These are phyloP conservation scores for Terebella lapidaria DNA, from an alignment of 2,888 invertebrate genomes.

Conservation along the genomic window DNA sequence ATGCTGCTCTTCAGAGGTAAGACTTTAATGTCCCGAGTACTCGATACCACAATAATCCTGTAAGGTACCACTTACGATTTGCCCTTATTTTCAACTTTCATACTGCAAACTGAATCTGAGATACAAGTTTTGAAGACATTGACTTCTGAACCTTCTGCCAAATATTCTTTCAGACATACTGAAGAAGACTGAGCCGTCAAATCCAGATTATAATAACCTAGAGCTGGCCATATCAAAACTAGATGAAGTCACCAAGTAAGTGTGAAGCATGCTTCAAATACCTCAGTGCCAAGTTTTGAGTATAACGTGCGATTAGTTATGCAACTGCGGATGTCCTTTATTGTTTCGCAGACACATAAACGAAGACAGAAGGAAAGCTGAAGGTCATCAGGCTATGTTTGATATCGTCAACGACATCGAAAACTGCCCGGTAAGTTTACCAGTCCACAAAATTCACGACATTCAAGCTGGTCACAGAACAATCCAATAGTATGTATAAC, in stretches of 20 bases:
- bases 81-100: no score
- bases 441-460: background rate
- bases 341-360: constrained; percentile 70
- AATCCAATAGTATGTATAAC: background rate
- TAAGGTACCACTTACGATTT: no score
- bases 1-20: constrained; percentile 86
- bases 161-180: constrained; percentile 69
- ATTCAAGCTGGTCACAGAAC: background rate
- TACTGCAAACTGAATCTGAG: no score
- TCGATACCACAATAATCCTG: background rate
- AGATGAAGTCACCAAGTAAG: constrained; percentile 80
- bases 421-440: constrained; percentile 75
- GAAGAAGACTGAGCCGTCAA: constrained; percentile 82
- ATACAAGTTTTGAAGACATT: no score
- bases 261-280: no score
- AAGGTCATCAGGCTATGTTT: constrained; percentile 92
- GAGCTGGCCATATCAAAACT: constrained; percentile 81
- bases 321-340: no score
- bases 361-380: constrained; percentile 94
- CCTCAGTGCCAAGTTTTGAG: no score
- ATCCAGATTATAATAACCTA: constrained; percentile 80
- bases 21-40: constrained; percentile 27
- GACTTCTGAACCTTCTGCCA: no score
- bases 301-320: no score
- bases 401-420: constrained; percentile 97